phyloP scores from a whole-genome alignment of 2,113 vertebrate genomes.

The Sinosuthora webbiana region DNA sequence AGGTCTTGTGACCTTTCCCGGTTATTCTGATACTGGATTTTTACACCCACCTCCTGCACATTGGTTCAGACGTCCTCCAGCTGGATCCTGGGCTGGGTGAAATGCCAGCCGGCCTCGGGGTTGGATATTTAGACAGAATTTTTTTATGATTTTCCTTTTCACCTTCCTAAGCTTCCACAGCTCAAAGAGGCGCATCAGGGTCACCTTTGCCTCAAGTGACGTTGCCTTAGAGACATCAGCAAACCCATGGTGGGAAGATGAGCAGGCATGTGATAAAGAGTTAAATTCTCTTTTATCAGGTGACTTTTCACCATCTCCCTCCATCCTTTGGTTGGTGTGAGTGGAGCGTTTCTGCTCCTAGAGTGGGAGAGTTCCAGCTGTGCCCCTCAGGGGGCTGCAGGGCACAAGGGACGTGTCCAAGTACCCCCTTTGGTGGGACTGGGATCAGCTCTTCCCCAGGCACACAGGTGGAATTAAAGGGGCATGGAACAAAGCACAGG shows the following conservation, averaged over 20 bases:
- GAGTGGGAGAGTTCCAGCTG: not conserved
- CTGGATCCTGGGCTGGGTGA: not conserved
- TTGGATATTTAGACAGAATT: not conserved
- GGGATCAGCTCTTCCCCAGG: not conserved
- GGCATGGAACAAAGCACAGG: accelerated
- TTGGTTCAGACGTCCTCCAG: accelerated
- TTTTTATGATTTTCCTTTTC: not conserved
- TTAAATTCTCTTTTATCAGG: not conserved
- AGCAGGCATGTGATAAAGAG: not conserved
- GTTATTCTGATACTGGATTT: not conserved
- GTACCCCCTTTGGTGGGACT: not conserved
- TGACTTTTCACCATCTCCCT: not conserved
- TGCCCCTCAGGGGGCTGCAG: accelerated
- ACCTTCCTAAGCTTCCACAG: not conserved
- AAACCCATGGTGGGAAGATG: not conserved
- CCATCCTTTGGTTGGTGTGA: accelerated
- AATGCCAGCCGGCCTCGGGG: not conserved
- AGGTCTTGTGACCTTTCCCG: not conserved
- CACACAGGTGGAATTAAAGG: not conserved
- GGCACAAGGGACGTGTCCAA: not conserved
- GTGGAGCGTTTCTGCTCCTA: not conserved
- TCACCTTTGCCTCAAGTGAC: not conserved
- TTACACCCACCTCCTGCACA: not conserved
- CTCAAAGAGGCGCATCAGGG: not conserved
- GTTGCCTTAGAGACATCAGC: not conserved